Percentiles rank a stretch among this genome's conserved stretches.
Evolutionary conservation across 2,113 vertebrate species (phyloP).

Genomic region (Vombatus ursinus): DNA sequence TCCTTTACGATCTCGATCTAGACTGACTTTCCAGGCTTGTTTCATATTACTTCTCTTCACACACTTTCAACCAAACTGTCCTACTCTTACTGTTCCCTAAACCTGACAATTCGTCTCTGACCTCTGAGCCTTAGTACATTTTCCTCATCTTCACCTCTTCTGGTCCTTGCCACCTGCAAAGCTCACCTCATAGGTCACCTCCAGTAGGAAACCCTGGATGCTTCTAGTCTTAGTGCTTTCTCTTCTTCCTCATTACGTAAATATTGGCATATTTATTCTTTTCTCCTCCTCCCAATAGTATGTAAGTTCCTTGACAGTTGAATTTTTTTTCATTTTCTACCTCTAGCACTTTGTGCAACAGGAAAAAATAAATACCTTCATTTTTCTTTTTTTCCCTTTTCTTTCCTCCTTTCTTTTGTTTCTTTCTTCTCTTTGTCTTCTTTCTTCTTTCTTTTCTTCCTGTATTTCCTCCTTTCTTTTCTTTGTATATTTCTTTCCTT

Average conservation of each 20-base stretch:
- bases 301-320: not conserved
- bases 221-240: not conserved
- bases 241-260: not conserved
- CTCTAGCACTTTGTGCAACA: not conserved
- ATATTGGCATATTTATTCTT: not conserved
- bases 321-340: not conserved
- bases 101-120: not conserved
- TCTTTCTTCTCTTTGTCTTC: too few relatives aligned
- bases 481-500: too few relatives aligned
- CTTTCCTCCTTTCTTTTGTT: not conserved
- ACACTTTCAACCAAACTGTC: not conserved
- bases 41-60: not conserved
- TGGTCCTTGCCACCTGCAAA: not conserved
- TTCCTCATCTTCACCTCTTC: not conserved
- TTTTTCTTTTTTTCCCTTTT: not conserved
- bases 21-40: not conserved
- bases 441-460: too few relatives aligned
- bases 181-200: not conserved
- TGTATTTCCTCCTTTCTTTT: too few relatives aligned
- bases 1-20: not conserved
- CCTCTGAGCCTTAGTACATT: not conserved
- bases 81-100: slow-evolving; percentile 48
- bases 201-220: not conserved
- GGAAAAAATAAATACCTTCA: not conserved
- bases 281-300: not conserved